These are phyloP conservation scores for Spondyliosoma cantharus DNA, from an alignment of 2,797 vertebrate genomes.

Conservation along the genomic window DNA sequence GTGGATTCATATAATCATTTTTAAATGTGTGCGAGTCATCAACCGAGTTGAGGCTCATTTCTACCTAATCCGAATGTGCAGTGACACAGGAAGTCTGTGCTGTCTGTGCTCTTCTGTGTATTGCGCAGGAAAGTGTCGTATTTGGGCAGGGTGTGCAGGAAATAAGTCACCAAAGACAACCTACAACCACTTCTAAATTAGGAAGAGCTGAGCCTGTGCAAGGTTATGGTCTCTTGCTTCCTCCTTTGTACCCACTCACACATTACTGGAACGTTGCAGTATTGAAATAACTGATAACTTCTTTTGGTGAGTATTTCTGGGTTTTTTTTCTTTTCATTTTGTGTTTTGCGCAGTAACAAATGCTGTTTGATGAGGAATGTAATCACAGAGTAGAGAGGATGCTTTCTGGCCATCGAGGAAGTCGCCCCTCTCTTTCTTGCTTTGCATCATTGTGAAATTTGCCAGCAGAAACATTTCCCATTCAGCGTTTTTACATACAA, in stretches of 20 bases:
- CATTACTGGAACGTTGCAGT: not conserved
- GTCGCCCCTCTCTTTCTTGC: constrained; percentile 30
- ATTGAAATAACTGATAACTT: constrained; percentile 16
- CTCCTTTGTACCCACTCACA: constrained; percentile 45
- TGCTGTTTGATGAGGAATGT: not conserved
- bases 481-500: not conserved
- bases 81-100: constrained; percentile 67
- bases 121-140: constrained; percentile 66
- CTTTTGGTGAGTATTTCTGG: constrained; percentile 53
- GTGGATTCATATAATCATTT: too few relatives aligned
- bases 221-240: constrained; percentile 55
- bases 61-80: not conserved
- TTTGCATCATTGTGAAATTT: constrained; percentile 25
- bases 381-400: constrained; percentile 18
- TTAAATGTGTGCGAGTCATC: not conserved
- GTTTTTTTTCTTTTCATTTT: not conserved
- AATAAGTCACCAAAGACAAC: constrained; percentile 71
- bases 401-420: constrained; percentile 43
- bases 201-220: constrained; percentile 65
- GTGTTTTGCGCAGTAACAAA: constrained; percentile 3
- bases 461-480: not conserved
- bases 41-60: constrained; percentile 17
- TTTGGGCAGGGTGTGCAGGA: constrained; percentile 79
- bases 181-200: constrained; percentile 74
- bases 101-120: constrained; percentile 33